Base-by-base conservation (phyloP, 2,113 vertebrate species). In the Jacana jacana region DNA sequence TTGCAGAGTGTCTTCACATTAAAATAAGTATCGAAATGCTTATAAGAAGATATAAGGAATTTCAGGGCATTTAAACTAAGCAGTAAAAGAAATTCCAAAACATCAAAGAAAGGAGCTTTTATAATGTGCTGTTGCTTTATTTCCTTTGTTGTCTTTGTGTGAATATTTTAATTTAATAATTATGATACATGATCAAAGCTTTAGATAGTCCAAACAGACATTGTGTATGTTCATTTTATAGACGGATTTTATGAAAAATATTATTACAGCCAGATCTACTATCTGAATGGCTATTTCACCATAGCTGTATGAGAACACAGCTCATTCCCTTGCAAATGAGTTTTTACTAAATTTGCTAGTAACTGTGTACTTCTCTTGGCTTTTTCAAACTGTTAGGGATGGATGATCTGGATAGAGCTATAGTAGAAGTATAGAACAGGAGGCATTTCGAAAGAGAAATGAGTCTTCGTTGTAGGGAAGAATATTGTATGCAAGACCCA, bases 61-160 rank as follows among this genome's bases (percentile, higher is more conserved):
- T 91, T 72, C 40, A 93, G 27, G 16, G 17, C 27, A 23, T 86
- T 95, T 89, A 75, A 88, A 51, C 13, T 81, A 88, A 90, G 64
- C 33, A 79, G 31, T n/a, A 80, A 63, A 94, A 86, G n/a, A 94
- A 76, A 92, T 79, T 84, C 58, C 28, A 51, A 63, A 87, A 80
- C 80, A 86, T 88, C 91, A 96, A 94, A 93, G 64, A 42, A 81
- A 80, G 51, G 42, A 81, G 16, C 1, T 94, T 83, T 81, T 60
- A 51, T 83, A 78, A 66, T 63, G 10, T 57, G 49, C 28, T 79
- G n/a, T 23, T 65, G 6, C 17, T 79, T 95, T 69, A 80, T 81
- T 66, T 60, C 30, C 17, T 93, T 55, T 91, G 65, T 81, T 87
- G 31, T 61, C 24, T 91, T 61, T 70, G 30, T 81, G 17, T 35